Conservation (phyloP, 2,113 vertebrate species). For the Perca schrenkii region DNA sequence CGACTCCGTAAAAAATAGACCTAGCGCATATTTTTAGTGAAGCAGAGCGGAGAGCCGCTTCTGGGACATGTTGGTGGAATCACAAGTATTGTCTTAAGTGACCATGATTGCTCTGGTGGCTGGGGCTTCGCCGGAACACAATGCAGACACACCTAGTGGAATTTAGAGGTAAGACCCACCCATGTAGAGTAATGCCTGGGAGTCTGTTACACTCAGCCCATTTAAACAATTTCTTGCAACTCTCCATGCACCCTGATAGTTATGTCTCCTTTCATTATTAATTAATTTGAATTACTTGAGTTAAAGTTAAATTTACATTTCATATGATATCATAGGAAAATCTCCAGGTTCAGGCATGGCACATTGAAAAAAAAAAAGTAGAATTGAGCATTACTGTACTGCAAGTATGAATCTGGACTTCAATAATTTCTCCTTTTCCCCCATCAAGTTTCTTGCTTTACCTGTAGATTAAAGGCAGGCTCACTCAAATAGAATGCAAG, state of each 20-base stretch:
- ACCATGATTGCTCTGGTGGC: too few species aligned
- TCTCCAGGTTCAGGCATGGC: constrained; percentile 5
- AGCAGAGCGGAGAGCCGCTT: too few species aligned
- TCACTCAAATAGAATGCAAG: not conserved
- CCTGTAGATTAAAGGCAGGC: not conserved
- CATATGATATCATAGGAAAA: not conserved
- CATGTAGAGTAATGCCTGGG: not conserved
- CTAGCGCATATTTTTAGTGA: too few species aligned
- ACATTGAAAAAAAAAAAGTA: not conserved
- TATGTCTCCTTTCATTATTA: not conserved
- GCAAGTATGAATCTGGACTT: not conserved
- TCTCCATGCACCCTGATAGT: not conserved
- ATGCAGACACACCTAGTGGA: too few species aligned
- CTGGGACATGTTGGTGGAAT: too few species aligned
- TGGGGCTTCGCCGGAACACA: too few species aligned
- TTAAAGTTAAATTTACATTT: constrained; percentile 16
- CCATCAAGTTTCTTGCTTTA: not conserved
- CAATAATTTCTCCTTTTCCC: not conserved
- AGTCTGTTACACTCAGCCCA: not conserved
- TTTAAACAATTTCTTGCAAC: not conserved
- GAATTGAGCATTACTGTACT: not conserved
- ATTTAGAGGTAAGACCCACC: not conserved
- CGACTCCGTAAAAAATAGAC: too few species aligned
- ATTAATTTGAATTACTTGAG: not conserved
- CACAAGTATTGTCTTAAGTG: too few species aligned